phyloP scores from a whole-genome alignment of 1,140 invertebrate genomes.

The Cyclargus thomasi region DNA sequence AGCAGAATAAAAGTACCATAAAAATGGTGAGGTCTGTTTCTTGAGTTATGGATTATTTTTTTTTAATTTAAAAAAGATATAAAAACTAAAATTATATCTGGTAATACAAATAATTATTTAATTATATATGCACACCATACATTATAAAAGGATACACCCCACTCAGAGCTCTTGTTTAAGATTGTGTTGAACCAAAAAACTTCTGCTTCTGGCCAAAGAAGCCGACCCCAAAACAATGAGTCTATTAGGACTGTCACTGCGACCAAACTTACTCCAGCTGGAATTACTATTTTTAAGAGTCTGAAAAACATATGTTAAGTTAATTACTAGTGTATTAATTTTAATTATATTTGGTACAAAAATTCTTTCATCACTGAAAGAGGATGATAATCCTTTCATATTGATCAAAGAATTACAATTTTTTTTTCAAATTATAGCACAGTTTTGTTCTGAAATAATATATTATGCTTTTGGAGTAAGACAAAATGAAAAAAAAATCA shows the following conservation, averaged over 20 bases:
- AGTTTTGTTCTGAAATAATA: too few species aligned
- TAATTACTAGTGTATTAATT: not conserved
- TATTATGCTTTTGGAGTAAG: too few species aligned
- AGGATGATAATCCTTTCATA: too few species aligned
- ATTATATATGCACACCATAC: not conserved
- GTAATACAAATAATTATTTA: not conserved
- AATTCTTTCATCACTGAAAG: not conserved
- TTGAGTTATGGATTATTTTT: constrained; percentile 44
- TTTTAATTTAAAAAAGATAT: not conserved
- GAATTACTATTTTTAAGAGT: constrained; percentile 82
- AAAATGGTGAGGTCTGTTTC: constrained; percentile 91
- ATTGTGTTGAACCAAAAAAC: constrained; percentile 97
- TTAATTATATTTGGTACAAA: not conserved
- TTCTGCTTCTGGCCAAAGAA: constrained; percentile 97
- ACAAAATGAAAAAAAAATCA: too few species aligned
- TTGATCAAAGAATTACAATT: too few species aligned
- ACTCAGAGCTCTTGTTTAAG: constrained; percentile 95
- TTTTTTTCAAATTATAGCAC: too few species aligned
- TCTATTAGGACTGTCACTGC: constrained; percentile 88
- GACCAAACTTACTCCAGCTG: constrained; percentile 82
- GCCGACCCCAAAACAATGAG: constrained; percentile 93
- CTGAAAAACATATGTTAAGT: constrained; percentile 72
- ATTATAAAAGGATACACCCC: constrained; percentile 97
- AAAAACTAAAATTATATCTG: too few species aligned
- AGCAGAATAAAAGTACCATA: constrained; percentile 99